Percentiles rank a stretch among this genome's conserved stretches.
Conservation (phyloP, 2,888 invertebrate genomes). For the Apodemia duryi region DNA sequence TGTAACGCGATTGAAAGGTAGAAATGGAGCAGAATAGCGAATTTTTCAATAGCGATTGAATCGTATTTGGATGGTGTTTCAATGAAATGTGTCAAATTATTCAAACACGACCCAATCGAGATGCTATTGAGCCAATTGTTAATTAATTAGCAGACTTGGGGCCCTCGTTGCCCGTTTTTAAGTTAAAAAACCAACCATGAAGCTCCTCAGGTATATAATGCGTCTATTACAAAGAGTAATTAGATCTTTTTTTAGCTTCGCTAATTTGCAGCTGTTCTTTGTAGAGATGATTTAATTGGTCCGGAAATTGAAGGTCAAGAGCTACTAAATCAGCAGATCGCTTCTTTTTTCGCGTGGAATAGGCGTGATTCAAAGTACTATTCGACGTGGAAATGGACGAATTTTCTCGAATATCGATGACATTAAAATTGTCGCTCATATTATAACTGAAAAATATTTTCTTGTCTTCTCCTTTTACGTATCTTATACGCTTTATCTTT, state of each 20-base stretch:
- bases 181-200: too few relatives aligned
- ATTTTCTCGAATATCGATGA: not conserved
- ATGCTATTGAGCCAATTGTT: too few relatives aligned
- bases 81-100: too few relatives aligned
- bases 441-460: conserved; percentile 6
- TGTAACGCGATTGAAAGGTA: too few relatives aligned
- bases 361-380: not conserved
- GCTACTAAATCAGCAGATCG: not conserved
- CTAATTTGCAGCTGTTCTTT: not conserved
- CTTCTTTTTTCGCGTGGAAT: not conserved
- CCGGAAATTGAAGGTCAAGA: not conserved
- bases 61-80: too few relatives aligned
- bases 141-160: too few relatives aligned
- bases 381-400: not conserved
- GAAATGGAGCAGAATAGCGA: too few relatives aligned
- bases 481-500: conserved; percentile 15
- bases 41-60: too few relatives aligned
- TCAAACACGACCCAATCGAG: too few relatives aligned
- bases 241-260: not conserved
- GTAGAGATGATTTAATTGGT: not conserved
- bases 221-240: not conserved
- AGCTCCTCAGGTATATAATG: not conserved
- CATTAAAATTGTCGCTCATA: conserved; percentile 5
- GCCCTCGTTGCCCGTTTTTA: conserved; percentile 1
- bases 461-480: not conserved